Base-by-base conservation (phyloP, 2,797 vertebrate species). In the Apogon talboti region DNA sequence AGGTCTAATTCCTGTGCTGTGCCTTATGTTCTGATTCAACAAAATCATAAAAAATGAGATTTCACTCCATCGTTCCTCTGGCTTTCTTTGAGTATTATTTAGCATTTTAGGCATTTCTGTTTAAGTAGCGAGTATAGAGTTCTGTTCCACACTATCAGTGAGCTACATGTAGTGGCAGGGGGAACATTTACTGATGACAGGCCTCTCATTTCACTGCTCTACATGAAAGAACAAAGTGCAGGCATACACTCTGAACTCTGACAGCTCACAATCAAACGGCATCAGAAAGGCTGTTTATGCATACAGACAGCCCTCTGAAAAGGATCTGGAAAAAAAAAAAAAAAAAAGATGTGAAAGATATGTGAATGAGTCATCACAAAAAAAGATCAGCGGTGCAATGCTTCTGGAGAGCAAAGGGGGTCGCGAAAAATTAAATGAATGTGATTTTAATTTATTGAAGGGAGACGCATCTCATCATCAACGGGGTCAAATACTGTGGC, bases 11-110 rank as follows among this genome's bases (percentile, higher is more conserved):
- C 16, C 42, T 42, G 5, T 7, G 11, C 51, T 37, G 13, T 48
- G 46, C 14, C 42, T 48, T 45, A 35, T 66, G 42, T 19, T 58
- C 50, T 57, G 40, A 65, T 69, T 65, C 35, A 43, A 43, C n/a
- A 18, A 64, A 61, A 54, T 49, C 53, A 38, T 19, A 37, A 46
- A 30, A 56, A 80, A 75, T 33, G 1, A 52, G 8, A 49, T 48
- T 62, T 62, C 40, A 21, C 12, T 41, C 9, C 4, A 19, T 52
- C 38, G 35, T 66, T 56, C 28, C 41, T 44, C 3, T 4, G 2
- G 2, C 28, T 15, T 44, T 54, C 15, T 12, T 49, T 15, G 7
- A 43, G 42, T 2, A 54, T 5, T 1, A 0, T 35, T 21, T 40
- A 43, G 13, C 21, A 43, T 62, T 35, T 59, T 4, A 51, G 19